Percentiles rank a stretch among this genome's conserved stretches.
phyloP scores from a whole-genome alignment of 1,140 invertebrate genomes.

The Drosophila mayri region DNA sequence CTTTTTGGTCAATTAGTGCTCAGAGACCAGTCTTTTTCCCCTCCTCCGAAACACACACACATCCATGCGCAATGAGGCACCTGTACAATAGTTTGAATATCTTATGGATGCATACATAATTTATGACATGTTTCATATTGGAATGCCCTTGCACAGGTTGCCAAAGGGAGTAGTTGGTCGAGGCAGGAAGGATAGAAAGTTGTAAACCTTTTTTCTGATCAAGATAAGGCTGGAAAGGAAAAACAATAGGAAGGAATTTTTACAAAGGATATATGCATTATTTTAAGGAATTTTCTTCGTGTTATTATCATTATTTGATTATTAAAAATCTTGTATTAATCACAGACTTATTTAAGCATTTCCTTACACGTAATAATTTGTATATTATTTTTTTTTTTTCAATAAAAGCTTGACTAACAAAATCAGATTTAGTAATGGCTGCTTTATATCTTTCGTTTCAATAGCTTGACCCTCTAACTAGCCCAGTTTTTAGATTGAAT shows the following conservation, averaged over 20 bases:
- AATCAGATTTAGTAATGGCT: neutral
- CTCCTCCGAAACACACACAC: neutral
- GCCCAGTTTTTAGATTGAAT: neutral
- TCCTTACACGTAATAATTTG: neutral
- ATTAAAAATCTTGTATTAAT: neutral
- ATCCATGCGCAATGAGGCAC: conserved; percentile 45
- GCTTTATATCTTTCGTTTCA: too few species aligned
- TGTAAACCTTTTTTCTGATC: conserved; percentile 21
- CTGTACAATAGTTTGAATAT: conserved; percentile 57
- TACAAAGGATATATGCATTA: neutral
- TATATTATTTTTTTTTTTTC: neutral
- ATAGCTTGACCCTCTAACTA: too few species aligned
- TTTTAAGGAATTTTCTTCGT: neutral
- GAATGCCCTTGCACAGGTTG: conserved; percentile 13
- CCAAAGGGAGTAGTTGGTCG: neutral
- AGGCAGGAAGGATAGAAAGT: conserved; percentile 4
- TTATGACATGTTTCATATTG: conserved; percentile 64
- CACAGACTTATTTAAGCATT: too few species aligned
- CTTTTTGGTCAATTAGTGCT: conserved; percentile 79
- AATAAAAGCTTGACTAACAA: neutral
- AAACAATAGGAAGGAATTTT: neutral
- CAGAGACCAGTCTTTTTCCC: conserved; percentile 30
- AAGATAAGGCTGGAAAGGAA: neutral
- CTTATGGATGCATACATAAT: conserved; percentile 65
- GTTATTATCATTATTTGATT: neutral